Percentiles rank a stretch among this genome's conserved stretches.
These are phyloP conservation scores for Calephelis perditalis DNA, from an alignment of 2,888 invertebrate species.

Conservation along the genomic window DNA sequence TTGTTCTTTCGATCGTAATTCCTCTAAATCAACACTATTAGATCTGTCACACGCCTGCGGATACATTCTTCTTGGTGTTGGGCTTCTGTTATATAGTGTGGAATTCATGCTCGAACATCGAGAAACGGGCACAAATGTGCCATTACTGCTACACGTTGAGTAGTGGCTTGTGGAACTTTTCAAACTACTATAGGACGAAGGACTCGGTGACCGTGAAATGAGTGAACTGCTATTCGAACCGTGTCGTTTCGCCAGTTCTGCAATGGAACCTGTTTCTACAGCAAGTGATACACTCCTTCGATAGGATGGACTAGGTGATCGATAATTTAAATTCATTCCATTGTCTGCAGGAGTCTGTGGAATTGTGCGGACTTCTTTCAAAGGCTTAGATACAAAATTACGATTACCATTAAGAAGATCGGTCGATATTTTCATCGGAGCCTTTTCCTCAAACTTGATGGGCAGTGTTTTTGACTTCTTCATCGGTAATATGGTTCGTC, in stretches of 20 bases:
- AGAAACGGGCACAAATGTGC: slow-evolving; percentile 60
- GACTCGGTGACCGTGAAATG: slow-evolving; percentile 79
- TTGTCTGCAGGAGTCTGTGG: slow-evolving; percentile 44
- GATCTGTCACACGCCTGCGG: slow-evolving; percentile 79
- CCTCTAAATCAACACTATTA: slow-evolving; percentile 72
- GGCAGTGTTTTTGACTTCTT: slow-evolving; percentile 70
- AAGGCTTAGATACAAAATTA: slow-evolving; percentile 60
- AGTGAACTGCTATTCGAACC: slow-evolving; percentile 48
- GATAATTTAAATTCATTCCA: slow-evolving; percentile 47
- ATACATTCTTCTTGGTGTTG: slow-evolving; percentile 82
- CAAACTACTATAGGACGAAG: slow-evolving; percentile 59
- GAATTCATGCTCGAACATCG: slow-evolving; percentile 66
- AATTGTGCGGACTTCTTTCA: slow-evolving; percentile 65
- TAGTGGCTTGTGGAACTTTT: slow-evolving; percentile 65
- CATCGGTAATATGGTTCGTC: slow-evolving; percentile 59
- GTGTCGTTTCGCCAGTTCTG: slow-evolving; percentile 67
- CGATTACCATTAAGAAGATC: slow-evolving; percentile 56
- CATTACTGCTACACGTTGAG: slow-evolving; percentile 69
- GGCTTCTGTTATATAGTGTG: slow-evolving; percentile 57
- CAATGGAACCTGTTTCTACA: slow-evolving; percentile 70
- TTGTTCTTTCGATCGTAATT: slow-evolving; percentile 82
- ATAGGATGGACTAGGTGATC: slow-evolving; percentile 60
- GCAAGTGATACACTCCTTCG: slow-evolving; percentile 59
- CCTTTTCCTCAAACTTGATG: slow-evolving; percentile 62
- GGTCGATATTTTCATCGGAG: slow-evolving; percentile 48